Base-by-base conservation (phyloP, 2,888 invertebrate genomes). In the Phlogophora meticulosa region DNA sequence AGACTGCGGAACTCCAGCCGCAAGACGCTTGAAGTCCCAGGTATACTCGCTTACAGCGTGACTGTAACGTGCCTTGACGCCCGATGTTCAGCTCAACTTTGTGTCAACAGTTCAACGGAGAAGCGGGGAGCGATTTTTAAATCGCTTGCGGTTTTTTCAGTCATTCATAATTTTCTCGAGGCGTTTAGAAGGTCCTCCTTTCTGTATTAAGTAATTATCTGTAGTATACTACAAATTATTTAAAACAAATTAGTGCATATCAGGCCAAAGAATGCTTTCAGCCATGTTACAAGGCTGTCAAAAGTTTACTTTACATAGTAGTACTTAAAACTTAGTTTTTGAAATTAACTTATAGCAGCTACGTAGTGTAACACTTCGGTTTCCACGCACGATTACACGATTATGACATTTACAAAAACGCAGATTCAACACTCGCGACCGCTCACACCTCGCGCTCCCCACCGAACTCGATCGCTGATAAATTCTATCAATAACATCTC, bases 401-500 rank as follows among this genome's bases (percentile, higher is more conserved):
- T n/a, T n/a, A n/a, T 28, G 28, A 28, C 28, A 5, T 28, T 28
- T 28, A 28, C 28, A 28, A 28, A 28, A 28, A 5, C 28, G 28
- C 5, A 28, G 28, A 28, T 4, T 28, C 28, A 28, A 28, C 5
- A 24, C 2, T 69, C 88, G 86, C 87, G 59, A 0, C 20, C 77
- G 77, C 86, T 77, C 58, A 9, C 75, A 11, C 13, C 78, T 80
- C 63, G 51, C 20, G 2, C 80, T 82, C 52, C 13, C 42, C 57
- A 36, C 72, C 76, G 75, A 86, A 86, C 90, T 87, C 88, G 92
- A 93, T 92, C 87, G 90, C 87, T 95, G 94, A 95, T 94, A 95
- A 95, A 94, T 95, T 94, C 90, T 94, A 95, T 95, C 94, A 95
- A 94, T 94, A 94, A 92, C 89, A 90, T 89, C 86, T 89, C 86